Evolutionary conservation across 2,797 vertebrate species (phyloP), one percentile per base, ranked within the genome.

Genomic region (Halcyon badia): DNA sequence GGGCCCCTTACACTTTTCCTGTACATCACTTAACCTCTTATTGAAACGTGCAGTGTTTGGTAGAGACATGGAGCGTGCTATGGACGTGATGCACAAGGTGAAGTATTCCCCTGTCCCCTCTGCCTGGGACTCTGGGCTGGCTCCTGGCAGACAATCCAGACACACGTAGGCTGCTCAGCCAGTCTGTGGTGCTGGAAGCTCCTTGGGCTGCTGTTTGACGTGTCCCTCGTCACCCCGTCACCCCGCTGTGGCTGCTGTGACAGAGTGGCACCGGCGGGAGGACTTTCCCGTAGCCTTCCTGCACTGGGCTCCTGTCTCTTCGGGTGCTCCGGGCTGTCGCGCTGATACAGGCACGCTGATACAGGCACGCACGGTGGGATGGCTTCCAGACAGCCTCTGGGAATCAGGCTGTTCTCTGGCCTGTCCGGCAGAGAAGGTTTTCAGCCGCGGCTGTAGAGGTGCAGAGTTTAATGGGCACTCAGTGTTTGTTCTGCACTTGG

Each of bases 401-500:
- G 46, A 87, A 46, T 73, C 35, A 66, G 83, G 56, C 76, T 84
- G 19, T 62, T 57, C 84, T 64, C 14, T 4, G 68, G 56, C 84
- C 48, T 87, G 92, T 61, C 94, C 51, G 1, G 56, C 87, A 54
- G 78, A 76, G 84, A 78, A 61, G 94, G 91, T 97, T 96, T 96
- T 54, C 92, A 96, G 89, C 69, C 49, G 14, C 58, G 44, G 83
- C 75, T 68, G 0, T 57, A 49, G 94, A 93, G 92, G 94, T 85
- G 92, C 77, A 76, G 89, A 9, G 68, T 72, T 92, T 80, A 82
- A 86, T 60, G 87, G 81, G 71, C 9, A 83, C 73, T 51, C 20
- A 68, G 11, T 54, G 91, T 92, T 93, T 90, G 78, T 24, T 97
- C 91, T 97, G 81, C 89, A 52, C 92, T 94, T 92, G 49, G 42